Base-by-base conservation (phyloP, 2,888 invertebrate genomes). In the Coenonympha glycerion region DNA sequence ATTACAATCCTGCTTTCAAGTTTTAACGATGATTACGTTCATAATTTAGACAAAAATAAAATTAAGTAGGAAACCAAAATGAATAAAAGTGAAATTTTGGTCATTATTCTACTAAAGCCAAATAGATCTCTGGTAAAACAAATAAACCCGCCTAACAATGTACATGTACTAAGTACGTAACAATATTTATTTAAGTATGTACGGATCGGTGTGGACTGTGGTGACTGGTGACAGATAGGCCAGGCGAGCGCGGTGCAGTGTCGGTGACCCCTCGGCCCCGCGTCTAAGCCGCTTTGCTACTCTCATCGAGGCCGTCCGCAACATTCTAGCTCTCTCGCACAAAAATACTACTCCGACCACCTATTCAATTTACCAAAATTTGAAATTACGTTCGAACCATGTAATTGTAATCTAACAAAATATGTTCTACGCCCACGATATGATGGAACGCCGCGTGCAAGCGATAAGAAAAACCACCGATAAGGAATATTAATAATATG, bases 181-280 rank as follows among this genome's bases (percentile, higher is more conserved):
- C 26, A 21, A 24, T 24, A n/a, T 36, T 19, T 8, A 18, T n/a
- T n/a, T n/a, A n/a, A n/a, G n/a, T n/a, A n/a, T n/a, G n/a, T n/a
- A n/a, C n/a, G n/a, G n/a, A n/a, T n/a, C n/a, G n/a, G n/a, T n/a
- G n/a, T n/a, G n/a, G n/a, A n/a, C n/a, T n/a, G n/a, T n/a, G 46
- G 63, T 59, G 60, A 67, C 63, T 62, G 59, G 58, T 59, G 59
- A 62, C 60, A 63, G 62, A 55, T 41, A 52, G 63, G 64, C 62
- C n/a, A n/a, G 67, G 56, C 64, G 63, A 64, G 65, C 67, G 65
- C 47, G 58, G 65, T 58, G 63, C 61, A 61, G 76, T 79, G 84
- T 85, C 84, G 81, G 70, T 83, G 84, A 85, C 84, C 84, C 74
- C 81, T 71, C 78, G 75, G 79, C 78, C 74, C 76, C 75, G 75